Conservation (phyloP, 2,888 invertebrate species). For the Altica lythri region DNA sequence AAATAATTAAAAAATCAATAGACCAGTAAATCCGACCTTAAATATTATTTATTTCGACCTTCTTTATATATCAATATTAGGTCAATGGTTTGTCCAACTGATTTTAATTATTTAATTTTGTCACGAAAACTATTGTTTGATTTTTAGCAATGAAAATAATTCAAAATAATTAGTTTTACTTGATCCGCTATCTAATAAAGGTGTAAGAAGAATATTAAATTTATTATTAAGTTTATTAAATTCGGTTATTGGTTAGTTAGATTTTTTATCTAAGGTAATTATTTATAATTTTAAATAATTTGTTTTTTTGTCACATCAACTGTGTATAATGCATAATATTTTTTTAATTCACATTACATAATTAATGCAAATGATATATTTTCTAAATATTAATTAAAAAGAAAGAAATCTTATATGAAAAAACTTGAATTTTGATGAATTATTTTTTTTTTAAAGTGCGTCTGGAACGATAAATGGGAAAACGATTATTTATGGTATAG, state of each 20-base stretch:
- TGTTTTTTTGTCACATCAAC: too few species aligned
- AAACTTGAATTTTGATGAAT: too few species aligned
- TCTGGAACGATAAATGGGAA: too few species aligned
- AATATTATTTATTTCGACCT: conserved; percentile 7
- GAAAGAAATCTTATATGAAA: too few species aligned
- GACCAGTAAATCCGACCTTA: conserved; percentile 20
- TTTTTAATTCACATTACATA: not conserved
- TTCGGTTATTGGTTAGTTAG: not conserved
- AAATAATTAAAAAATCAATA: conserved; percentile 12
- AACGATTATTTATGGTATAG: too few species aligned
- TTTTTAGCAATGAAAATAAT: not conserved
- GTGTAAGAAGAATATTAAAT: not conserved
- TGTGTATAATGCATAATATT: too few species aligned
- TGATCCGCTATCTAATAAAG: not conserved
- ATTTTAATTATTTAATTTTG: conserved; percentile 16
- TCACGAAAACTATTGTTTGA: conserved; percentile 6
- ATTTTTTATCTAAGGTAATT: not conserved
- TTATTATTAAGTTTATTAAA: not conserved
- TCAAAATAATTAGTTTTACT: conserved; percentile 6
- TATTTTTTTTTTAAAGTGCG: too few species aligned
- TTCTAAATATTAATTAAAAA: not conserved
- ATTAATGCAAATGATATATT: not conserved
- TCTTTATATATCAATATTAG: conserved; percentile 13
- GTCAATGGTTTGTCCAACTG: conserved; percentile 14
- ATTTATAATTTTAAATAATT: too few species aligned